Percentiles rank a stretch among this genome's conserved stretches.
phyloP scores from a whole-genome alignment of 2,797 vertebrate species.

The Onychomys leucogaster region DNA sequence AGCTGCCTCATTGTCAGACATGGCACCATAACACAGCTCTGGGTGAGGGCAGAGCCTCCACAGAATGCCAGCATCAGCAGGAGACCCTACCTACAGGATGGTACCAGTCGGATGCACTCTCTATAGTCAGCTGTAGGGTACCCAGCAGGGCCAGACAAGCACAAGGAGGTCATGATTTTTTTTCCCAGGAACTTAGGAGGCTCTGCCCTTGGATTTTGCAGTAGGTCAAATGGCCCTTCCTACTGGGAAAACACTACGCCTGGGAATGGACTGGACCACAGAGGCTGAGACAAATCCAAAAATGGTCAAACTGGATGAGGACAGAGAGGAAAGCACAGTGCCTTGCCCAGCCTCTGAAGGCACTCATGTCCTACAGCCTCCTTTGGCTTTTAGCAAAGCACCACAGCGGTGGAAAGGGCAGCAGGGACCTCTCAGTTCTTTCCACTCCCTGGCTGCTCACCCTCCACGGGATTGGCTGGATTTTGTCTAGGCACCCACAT shows the following conservation, averaged over 20 bases:
- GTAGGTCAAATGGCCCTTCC: not conserved
- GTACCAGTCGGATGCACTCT: not conserved
- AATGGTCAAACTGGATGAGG: not conserved
- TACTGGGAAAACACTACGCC: not conserved
- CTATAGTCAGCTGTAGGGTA: not conserved
- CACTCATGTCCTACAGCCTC: not conserved
- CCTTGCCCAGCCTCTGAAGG: not conserved
- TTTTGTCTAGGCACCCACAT: not conserved
- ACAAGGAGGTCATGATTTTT: not conserved
- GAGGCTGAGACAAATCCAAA: not conserved
- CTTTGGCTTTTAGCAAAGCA: not conserved
- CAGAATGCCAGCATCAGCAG: not conserved
- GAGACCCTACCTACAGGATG: not conserved
- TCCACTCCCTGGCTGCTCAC: not conserved
- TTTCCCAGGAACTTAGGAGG: not conserved
- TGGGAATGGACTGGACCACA: not conserved
- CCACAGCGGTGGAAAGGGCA: not conserved
- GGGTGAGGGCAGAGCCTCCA: not conserved
- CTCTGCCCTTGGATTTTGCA: not conserved
- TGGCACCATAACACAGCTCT: not conserved
- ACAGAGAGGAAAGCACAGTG: not conserved
- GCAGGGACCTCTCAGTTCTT: not conserved
- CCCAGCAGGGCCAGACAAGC: not conserved
- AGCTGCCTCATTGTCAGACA: constrained; percentile 70
- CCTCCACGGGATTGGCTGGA: not conserved